A percentile compares a stretch with the other conserved stretches of the same genome.
Evolutionary conservation across 2,888 invertebrate genomes (phyloP).

Genomic region (Bellardia bayeri): DNA sequence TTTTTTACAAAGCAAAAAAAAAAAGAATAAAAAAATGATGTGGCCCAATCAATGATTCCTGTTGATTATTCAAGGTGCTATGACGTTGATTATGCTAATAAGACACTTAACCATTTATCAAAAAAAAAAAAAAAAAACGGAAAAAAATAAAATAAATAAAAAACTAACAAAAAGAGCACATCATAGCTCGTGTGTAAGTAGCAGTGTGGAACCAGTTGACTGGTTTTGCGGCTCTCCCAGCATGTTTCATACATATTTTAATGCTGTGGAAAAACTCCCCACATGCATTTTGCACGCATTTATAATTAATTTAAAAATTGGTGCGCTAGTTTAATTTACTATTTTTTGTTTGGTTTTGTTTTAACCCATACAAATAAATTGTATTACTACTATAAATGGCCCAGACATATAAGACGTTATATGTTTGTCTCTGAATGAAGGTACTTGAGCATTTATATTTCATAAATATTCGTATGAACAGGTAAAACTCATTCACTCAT

Average conservation of each 20-base stretch:
- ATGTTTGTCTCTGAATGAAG: constrained; percentile 13
- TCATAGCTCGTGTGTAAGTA: background rate
- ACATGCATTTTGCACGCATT: constrained; percentile 43
- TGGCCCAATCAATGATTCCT: constrained; percentile 45
- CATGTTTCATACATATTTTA: constrained; percentile 13
- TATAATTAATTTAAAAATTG: constrained; percentile 66
- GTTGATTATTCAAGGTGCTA: constrained; percentile 52
- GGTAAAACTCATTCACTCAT: background rate
- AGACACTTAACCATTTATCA: constrained; percentile 60
- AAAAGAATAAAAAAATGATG: background rate
- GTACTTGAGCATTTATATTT: constrained; percentile 18
- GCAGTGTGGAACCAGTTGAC: constrained; percentile 46
- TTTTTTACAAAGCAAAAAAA: background rate
- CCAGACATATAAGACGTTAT: constrained; percentile 4
- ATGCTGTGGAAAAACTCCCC: constrained; percentile 44
- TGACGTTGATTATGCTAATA: constrained; percentile 67
- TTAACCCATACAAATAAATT: background rate
- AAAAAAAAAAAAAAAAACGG: no score
- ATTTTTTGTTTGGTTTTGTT: background rate
- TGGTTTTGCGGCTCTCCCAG: constrained; percentile 39
- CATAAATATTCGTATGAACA: constrained; percentile 18
- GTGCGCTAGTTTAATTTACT: constrained; percentile 61
- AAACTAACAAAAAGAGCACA: constrained; percentile 1
- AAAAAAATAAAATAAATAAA: background rate
- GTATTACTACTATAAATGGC: constrained; percentile 14